These are phyloP conservation scores for Galerucella calmariensis DNA, from an alignment of 2,888 invertebrate species.

Conservation along the genomic window DNA sequence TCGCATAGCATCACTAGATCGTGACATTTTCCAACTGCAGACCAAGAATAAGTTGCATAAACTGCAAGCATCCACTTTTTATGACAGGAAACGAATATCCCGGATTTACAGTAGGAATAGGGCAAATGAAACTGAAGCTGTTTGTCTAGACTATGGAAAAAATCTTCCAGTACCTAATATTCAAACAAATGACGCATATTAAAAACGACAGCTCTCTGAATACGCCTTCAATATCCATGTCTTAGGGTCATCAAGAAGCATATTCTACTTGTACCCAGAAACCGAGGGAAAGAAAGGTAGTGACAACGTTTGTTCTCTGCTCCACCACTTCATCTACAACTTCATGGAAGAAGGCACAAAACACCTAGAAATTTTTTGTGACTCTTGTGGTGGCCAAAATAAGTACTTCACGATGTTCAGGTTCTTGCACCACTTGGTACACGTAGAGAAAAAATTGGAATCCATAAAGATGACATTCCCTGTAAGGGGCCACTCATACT, in stretches of 20 bases:
- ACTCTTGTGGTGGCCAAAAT: constrained; percentile 50
- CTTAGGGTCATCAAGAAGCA: constrained; percentile 42
- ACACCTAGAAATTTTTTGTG: constrained; percentile 49
- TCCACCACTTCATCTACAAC: constrained; percentile 48
- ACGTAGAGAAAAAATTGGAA: constrained; percentile 44
- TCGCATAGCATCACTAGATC: neutral
- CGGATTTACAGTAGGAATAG: neutral
- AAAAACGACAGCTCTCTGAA: constrained; percentile 46
- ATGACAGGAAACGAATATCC: neutral
- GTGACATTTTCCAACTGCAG: neutral
- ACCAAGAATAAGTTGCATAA: neutral
- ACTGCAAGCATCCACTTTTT: neutral
- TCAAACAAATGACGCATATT: constrained; percentile 49
- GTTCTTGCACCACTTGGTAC: constrained; percentile 49
- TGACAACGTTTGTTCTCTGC: constrained; percentile 49
- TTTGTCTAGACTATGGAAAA: constrained; percentile 30
- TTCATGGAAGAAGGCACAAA: constrained; percentile 29
- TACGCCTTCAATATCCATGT: constrained; percentile 50
- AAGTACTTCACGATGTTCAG: constrained; percentile 51
- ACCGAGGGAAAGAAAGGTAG: constrained; percentile 40
- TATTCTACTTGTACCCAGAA: constrained; percentile 49
- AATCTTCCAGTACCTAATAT: constrained; percentile 47
- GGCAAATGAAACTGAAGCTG: constrained; percentile 5
- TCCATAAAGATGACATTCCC: constrained; percentile 50
- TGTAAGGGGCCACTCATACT: constrained; percentile 49